Conservation (phyloP, 2,113 vertebrate species). For the Dipodomys spectabilis region DNA sequence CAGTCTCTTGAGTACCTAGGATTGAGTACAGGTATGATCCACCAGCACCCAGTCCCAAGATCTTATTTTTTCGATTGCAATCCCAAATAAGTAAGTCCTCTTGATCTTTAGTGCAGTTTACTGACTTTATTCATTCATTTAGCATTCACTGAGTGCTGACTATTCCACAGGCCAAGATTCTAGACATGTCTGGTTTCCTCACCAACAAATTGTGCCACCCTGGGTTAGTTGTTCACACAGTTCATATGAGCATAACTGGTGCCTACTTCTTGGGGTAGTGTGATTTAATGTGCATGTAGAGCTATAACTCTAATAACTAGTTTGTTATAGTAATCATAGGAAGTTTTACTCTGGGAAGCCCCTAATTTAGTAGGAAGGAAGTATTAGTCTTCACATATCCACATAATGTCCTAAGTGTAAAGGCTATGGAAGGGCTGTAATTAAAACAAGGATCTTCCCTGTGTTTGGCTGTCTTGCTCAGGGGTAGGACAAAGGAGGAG, state of each 20-base stretch:
- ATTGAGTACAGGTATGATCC: no score
- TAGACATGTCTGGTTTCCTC: background rate
- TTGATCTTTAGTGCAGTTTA: background rate
- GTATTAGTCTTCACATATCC: background rate
- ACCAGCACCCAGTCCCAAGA: no score
- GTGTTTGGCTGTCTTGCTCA: background rate
- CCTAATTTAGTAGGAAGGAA: background rate
- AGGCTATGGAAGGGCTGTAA: background rate
- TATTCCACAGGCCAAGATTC: background rate
- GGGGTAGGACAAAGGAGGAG: slow-evolving; percentile 3
- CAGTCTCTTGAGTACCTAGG: no score
- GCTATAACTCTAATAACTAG: background rate
- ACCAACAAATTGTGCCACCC: background rate
- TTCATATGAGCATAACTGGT: background rate
- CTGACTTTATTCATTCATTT: background rate
- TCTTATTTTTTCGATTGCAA: background rate
- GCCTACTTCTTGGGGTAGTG: background rate
- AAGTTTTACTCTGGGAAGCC: background rate
- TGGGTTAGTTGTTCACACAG: background rate
- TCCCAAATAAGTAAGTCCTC: background rate
- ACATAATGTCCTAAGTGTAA: background rate
- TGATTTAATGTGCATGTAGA: background rate
- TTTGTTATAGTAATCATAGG: background rate
- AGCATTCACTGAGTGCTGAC: background rate
- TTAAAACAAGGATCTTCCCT: background rate